Evolutionary conservation across 2,888 invertebrate genomes (phyloP).

Genomic region (Drosophila testacea): DNA sequence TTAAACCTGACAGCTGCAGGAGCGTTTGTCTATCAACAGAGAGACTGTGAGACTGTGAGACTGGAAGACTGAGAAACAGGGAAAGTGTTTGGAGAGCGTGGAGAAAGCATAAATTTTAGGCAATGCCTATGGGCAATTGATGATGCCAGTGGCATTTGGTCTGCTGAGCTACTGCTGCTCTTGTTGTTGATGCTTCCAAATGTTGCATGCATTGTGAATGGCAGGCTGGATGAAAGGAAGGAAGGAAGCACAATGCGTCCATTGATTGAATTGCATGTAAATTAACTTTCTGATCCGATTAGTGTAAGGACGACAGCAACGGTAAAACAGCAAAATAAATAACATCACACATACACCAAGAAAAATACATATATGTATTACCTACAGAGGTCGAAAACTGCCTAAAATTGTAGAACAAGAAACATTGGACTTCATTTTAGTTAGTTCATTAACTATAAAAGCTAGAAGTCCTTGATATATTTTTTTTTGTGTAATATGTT

Average conservation of each 20-base stretch:
- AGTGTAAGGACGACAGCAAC: constrained; percentile 50
- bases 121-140: constrained; percentile 39
- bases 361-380: background rate
- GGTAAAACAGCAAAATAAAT: constrained; percentile 35
- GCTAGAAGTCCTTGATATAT: too few relatives aligned
- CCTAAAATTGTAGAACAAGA: too few relatives aligned
- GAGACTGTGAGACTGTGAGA: background rate
- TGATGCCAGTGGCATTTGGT: constrained; percentile 43
- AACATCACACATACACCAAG: constrained; percentile 24
- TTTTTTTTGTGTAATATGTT: too few relatives aligned
- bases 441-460: too few relatives aligned
- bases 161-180: constrained; percentile 19
- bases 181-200: background rate
- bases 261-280: constrained; percentile 78
- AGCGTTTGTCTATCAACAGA: background rate
- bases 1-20: constrained; percentile 37
- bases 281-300: constrained; percentile 80
- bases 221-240: background rate
- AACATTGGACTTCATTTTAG: too few relatives aligned
- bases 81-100: background rate
- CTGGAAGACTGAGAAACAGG: background rate
- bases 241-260: constrained; percentile 54
- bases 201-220: constrained; percentile 38
- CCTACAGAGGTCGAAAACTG: too few relatives aligned
- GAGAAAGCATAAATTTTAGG: constrained; percentile 26